phyloP scores from a whole-genome alignment of 2,888 invertebrate species.

The Leucoma salicis region DNA sequence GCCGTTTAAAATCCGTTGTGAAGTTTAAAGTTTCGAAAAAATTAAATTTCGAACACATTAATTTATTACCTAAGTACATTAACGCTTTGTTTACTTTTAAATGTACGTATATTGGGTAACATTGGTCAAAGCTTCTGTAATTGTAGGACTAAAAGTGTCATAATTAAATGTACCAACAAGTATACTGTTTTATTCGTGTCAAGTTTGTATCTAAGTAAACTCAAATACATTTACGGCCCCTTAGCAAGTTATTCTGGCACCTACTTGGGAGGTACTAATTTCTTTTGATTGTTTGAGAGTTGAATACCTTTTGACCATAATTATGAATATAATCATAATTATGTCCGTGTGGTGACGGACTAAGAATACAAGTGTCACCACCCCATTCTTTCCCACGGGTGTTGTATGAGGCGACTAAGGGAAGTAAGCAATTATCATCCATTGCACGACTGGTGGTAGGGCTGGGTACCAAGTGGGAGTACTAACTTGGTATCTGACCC shows the following conservation, averaged over 20 bases:
- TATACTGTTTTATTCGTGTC: conserved; percentile 8
- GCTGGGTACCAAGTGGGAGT: too few relatives aligned
- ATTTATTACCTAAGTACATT: too few relatives aligned
- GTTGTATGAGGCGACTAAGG: too few relatives aligned
- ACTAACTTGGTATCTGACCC: too few relatives aligned
- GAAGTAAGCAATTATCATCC: too few relatives aligned
- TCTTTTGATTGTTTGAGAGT: neutral
- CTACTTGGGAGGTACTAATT: neutral
- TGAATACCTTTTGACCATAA: neutral
- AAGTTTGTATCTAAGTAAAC: neutral
- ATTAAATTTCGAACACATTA: too few relatives aligned
- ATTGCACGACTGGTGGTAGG: too few relatives aligned
- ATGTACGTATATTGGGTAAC: neutral
- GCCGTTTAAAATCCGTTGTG: too few relatives aligned
- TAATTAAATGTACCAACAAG: conserved; percentile 8
- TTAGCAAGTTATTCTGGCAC: neutral
- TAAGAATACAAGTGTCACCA: too few relatives aligned
- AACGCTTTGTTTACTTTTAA: conserved; percentile 1
- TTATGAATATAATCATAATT: neutral
- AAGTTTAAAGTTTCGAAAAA: too few relatives aligned
- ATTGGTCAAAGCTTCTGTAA: neutral
- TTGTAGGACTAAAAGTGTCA: conserved; percentile 1
- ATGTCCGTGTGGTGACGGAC: too few relatives aligned
- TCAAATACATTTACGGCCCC: neutral
- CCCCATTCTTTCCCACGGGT: too few relatives aligned